These are phyloP conservation scores for Plectrocnemia conspersa DNA, from an alignment of 1,140 invertebrate species.

Conservation along the genomic window DNA sequence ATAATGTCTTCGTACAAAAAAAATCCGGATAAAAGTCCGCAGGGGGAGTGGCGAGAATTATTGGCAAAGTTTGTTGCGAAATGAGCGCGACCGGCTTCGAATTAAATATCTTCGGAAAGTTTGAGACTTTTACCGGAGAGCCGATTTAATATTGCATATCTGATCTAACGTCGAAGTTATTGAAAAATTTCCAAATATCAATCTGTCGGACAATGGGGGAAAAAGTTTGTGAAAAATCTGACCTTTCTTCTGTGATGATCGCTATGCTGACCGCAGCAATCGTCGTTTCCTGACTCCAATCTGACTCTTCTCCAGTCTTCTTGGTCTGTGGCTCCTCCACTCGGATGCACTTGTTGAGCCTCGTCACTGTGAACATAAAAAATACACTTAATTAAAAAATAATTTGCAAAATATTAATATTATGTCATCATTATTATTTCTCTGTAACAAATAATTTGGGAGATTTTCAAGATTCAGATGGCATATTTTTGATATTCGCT, in stretches of 20 bases:
- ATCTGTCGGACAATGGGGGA: no score
- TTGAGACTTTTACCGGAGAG: constrained; percentile 2
- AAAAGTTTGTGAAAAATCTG: not conserved
- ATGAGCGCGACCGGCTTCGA: not conserved
- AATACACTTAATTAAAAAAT: no score
- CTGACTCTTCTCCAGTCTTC: constrained; percentile 31
- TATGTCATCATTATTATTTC: no score
- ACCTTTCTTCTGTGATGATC: constrained; percentile 32
- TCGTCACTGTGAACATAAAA: constrained; percentile 30
- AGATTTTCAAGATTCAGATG: no score
- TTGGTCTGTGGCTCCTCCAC: constrained; percentile 19
- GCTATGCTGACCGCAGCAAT: constrained; percentile 30
- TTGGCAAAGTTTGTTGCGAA: constrained; percentile 18
- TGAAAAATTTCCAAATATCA: no score
- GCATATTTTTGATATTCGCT: no score
- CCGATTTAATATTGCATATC: constrained; percentile 16
- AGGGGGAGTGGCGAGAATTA: constrained; percentile 14
- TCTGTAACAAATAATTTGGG: no score
- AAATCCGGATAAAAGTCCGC: constrained; percentile 17
- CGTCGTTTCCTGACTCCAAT: constrained; percentile 30
- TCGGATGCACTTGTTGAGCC: constrained; percentile 31
- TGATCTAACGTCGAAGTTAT: not conserved
- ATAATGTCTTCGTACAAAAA: no score
- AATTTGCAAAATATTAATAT: no score
- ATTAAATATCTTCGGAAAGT: constrained; percentile 2